Percentiles rank a stretch among this genome's conserved stretches.
Evolutionary conservation across 1,140 invertebrate species (phyloP).

Genomic region (Dendrolimus kikuchii): DNA sequence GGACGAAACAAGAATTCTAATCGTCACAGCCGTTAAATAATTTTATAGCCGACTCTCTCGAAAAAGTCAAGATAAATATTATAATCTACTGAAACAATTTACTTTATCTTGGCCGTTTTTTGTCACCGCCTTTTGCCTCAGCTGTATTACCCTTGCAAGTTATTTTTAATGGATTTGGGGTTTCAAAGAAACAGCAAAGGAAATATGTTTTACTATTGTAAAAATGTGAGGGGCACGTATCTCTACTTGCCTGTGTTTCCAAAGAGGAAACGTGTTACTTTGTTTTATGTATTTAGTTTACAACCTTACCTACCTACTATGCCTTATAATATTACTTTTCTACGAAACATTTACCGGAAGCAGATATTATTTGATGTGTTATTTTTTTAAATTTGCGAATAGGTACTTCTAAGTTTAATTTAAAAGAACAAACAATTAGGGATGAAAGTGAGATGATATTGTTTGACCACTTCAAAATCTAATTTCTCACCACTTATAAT

Average conservation of each 20-base stretch:
- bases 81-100: slow-evolving; percentile 7
- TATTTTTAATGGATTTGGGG: slow-evolving; percentile 15
- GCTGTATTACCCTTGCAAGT: slow-evolving; percentile 13
- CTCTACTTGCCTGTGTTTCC: slow-evolving; percentile 5
- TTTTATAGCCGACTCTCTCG: neutral
- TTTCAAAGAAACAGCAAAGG: slow-evolving; percentile 9
- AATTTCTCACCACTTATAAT: too few relatives aligned
- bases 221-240: slow-evolving; percentile 10
- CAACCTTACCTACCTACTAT: too few relatives aligned
- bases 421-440: too few relatives aligned
- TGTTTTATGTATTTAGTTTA: neutral
- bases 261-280: slow-evolving; percentile 8
- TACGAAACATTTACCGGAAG: too few relatives aligned
- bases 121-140: slow-evolving; percentile 7
- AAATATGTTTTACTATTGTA: slow-evolving; percentile 12
- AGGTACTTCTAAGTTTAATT: too few relatives aligned
- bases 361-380: too few relatives aligned
- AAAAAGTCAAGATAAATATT: slow-evolving; percentile 6
- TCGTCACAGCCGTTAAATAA: neutral
- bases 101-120: slow-evolving; percentile 13
- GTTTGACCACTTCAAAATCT: too few relatives aligned
- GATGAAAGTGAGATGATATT: too few relatives aligned
- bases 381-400: too few relatives aligned
- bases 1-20: neutral
- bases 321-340: too few relatives aligned